Base-by-base conservation (phyloP, 2,888 invertebrate genomes). In the Rhagonycha lutea region DNA sequence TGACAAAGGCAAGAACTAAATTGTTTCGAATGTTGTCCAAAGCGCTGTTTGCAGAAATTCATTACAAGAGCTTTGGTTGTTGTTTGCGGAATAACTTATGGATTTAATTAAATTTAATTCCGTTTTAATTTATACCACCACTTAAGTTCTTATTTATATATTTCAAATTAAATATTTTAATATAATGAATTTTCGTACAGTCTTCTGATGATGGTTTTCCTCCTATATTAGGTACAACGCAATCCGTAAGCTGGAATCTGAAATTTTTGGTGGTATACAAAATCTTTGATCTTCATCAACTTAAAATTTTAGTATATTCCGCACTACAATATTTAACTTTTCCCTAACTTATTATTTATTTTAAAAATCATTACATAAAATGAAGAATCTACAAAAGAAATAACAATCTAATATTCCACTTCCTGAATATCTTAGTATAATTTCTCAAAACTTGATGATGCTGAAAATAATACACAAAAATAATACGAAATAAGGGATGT, bases 1-100 rank as follows among this genome's bases (percentile, higher is more conserved):
- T 80, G 82, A 83, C 83, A 83, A 83, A 83, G 82, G 83, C 80
- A 79, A 81, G 80, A 80, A 82, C 82, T 82, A 82, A 82, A 83
- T 84, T 84, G 84, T 83, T 84, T 82, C 80, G 79, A 78, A 83
- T 80, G 79, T 76, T 81, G 81, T 83, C 82, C 82, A 76, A 74
- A 73, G 71, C 76, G 76, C 74, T 77, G 76, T 79, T 78, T 72
- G 76, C 73, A 61, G 75, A 75, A 81, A 81, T 81, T 80, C 79
- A 80, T 81, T 82, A 80, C 79, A 78, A 78, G 77, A 78, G 80
- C 76, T 80, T 77, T 78, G 69, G 74, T 72, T 75, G 79, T 72
- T 78, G 79, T 78, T 80, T 80, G 78, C 72, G 78, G 76, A 80
- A 80, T 80, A 80, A 80, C 80, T 80, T 80, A 80, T 80, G 77